These are phyloP conservation scores for Pempheris klunzingeri DNA, from an alignment of 2,797 vertebrate genomes.

Conservation along the genomic window DNA sequence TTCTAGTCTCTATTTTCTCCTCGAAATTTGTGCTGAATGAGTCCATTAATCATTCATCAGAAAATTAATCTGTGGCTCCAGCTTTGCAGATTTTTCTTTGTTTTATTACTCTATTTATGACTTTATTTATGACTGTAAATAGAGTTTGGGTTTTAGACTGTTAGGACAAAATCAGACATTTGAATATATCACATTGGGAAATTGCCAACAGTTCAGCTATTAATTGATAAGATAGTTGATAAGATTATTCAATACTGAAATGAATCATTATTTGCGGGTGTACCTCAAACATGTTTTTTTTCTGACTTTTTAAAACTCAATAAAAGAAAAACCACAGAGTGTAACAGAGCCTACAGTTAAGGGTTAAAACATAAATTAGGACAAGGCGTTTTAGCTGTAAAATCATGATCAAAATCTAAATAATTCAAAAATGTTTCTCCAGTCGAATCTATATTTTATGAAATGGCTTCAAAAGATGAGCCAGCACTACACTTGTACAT, in stretches of 20 bases:
- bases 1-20: neutral
- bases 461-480: slow-evolving; percentile 25
- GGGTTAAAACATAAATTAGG: neutral
- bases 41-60: slow-evolving; percentile 8
- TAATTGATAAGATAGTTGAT: neutral
- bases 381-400: neutral
- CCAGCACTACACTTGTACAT: neutral
- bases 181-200: neutral
- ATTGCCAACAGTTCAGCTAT: neutral
- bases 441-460: slow-evolving; percentile 33
- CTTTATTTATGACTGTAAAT: neutral
- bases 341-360: neutral
- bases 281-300: neutral
- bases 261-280: neutral
- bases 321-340: neutral
- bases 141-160: neutral
- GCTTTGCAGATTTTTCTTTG: neutral
- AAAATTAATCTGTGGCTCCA: neutral
- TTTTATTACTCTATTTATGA: too few relatives aligned
- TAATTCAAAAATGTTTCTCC: slow-evolving; percentile 5
- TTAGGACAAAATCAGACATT: too few relatives aligned
- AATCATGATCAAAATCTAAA: neutral
- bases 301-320: neutral
- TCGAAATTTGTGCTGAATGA: neutral
- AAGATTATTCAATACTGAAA: neutral